phyloP scores from a whole-genome alignment of 2,113 vertebrate genomes.

The Cepphus grylle region DNA sequence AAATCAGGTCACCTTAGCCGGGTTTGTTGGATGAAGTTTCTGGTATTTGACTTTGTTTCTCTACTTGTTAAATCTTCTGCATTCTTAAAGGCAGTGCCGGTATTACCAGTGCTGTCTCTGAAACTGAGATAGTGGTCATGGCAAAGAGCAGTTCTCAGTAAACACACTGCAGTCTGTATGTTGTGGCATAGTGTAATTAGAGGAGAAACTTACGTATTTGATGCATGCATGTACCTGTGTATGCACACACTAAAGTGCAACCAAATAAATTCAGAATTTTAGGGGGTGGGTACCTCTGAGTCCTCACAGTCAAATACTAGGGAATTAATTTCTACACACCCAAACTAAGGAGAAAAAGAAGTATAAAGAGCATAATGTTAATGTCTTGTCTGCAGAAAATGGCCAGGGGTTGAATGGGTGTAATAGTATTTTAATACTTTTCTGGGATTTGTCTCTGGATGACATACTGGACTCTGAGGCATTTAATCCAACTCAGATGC shows the following conservation, averaged over 20 bases:
- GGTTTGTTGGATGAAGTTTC: background rate
- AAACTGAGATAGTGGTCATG: background rate
- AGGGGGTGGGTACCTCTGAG: background rate
- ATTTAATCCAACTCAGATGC: background rate
- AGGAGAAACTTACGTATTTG: background rate
- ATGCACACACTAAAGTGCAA: background rate
- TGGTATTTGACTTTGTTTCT: background rate
- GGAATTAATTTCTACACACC: background rate
- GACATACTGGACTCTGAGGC: background rate
- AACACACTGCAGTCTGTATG: background rate
- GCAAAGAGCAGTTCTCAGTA: background rate
- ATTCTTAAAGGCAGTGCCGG: background rate
- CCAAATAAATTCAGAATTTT: background rate
- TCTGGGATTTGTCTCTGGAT: background rate
- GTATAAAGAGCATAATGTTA: background rate
- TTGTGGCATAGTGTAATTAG: background rate
- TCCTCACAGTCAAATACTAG: background rate
- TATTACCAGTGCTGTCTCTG: background rate
- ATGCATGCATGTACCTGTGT: background rate
- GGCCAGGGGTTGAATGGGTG: background rate
- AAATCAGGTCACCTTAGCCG: fast-evolving
- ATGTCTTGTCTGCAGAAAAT: background rate
- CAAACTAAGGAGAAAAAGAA: background rate
- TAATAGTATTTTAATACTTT: background rate
- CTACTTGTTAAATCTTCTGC: background rate